Evolutionary conservation across 2,797 vertebrate genomes (phyloP).

Genomic region (Brachyrhaphis roseni): DNA sequence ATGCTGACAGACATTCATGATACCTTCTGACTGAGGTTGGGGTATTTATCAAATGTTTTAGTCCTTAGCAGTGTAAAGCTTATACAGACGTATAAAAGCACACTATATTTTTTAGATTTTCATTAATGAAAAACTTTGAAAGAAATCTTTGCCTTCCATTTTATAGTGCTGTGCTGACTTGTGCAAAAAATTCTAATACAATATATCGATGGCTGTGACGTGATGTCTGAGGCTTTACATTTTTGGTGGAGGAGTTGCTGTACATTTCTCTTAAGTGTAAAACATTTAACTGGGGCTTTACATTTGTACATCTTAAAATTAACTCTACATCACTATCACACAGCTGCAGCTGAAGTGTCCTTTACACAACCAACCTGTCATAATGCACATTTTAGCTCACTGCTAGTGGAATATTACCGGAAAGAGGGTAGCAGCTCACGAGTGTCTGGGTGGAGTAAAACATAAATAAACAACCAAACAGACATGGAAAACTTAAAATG

Average conservation of each 20-base stretch:
- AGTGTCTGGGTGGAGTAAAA: slow-evolving; percentile 52
- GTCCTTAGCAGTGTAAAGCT: neutral
- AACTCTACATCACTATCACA: slow-evolving; percentile 30
- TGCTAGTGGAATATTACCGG: slow-evolving; percentile 76
- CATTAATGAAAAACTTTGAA: neutral
- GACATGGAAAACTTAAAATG: slow-evolving; percentile 51
- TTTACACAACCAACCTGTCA: slow-evolving; percentile 54
- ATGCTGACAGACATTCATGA: neutral
- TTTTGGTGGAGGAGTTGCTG: slow-evolving; percentile 49
- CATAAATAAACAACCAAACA: slow-evolving; percentile 73
- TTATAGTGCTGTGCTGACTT: neutral
- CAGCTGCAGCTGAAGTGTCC: slow-evolving; percentile 39
- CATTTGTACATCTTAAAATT: slow-evolving; percentile 37
- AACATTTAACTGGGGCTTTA: slow-evolving; percentile 9
- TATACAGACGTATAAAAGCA: neutral
- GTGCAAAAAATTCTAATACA: neutral
- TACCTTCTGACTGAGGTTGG: neutral
- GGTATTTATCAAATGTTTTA: neutral
- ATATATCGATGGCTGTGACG: neutral
- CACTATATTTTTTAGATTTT: neutral
- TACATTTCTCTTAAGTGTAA: neutral
- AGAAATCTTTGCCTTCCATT: neutral
- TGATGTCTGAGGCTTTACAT: neutral
- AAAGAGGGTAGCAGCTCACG: slow-evolving; percentile 42
- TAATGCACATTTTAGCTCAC: slow-evolving; percentile 63